Conservation (phyloP, 1,140 invertebrate species). For the Ganaspis sp. region DNA sequence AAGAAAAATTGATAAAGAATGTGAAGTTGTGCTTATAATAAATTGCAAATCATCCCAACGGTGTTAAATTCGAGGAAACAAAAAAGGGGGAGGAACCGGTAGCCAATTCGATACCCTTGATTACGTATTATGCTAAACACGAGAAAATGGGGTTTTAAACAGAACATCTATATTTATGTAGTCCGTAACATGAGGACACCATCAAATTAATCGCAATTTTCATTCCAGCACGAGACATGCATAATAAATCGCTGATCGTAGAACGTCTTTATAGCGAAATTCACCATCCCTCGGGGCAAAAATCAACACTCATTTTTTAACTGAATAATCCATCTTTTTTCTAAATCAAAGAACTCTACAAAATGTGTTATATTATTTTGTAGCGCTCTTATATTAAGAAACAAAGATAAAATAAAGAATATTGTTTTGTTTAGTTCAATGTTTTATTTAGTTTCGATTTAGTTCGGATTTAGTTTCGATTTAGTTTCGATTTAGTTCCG, state of each 20-base stretch:
- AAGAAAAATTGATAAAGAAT: not conserved
- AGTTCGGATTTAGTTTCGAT: too few species aligned
- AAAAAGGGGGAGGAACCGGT: slow-evolving; percentile 36
- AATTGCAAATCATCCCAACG: not conserved
- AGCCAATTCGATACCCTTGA: slow-evolving; percentile 46
- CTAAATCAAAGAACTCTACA: slow-evolving; percentile 3
- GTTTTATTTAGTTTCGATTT: too few species aligned
- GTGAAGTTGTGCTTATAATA: not conserved
- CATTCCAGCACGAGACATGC: slow-evolving; percentile 67
- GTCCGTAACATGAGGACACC: slow-evolving; percentile 47
- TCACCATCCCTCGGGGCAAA: slow-evolving; percentile 15
- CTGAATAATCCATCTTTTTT: not conserved
- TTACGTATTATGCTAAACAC: slow-evolving; percentile 74
- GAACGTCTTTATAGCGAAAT: slow-evolving; percentile 65
- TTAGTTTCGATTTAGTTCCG: too few species aligned
- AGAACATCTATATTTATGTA: slow-evolving; percentile 74
- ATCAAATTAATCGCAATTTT: slow-evolving; percentile 74
- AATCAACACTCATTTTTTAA: not conserved
- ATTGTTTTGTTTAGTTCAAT: too few species aligned
- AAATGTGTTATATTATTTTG: too few species aligned
- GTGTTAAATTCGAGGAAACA: slow-evolving; percentile 13
- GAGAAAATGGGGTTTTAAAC: slow-evolving; percentile 74
- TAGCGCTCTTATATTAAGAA: too few species aligned
- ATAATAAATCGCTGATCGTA: slow-evolving; percentile 69
- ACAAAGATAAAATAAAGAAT: too few species aligned